Percentiles rank a stretch among this genome's conserved stretches.
Conservation (phyloP, 2,797 vertebrate species). For the Xiphorhynchus erythropygius region DNA sequence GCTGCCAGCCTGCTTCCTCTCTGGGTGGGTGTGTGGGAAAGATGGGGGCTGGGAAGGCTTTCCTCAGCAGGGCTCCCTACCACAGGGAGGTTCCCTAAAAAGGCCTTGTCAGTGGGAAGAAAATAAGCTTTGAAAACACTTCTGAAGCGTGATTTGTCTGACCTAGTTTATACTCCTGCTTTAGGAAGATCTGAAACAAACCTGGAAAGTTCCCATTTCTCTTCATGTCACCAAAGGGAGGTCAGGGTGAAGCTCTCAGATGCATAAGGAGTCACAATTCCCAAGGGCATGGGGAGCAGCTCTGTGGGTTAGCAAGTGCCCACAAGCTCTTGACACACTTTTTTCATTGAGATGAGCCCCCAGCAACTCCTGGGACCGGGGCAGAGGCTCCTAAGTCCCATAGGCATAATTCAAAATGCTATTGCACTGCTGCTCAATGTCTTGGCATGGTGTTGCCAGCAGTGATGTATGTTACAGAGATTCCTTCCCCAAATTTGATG, state of each 20-base stretch:
- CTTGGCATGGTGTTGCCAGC: background rate
- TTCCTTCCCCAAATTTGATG: background rate
- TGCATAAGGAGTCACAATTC: background rate
- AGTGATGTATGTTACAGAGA: background rate
- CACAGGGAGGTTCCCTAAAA: slow-evolving; percentile 32
- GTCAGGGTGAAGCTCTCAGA: background rate
- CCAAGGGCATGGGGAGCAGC: background rate
- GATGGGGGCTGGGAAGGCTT: slow-evolving; percentile 33
- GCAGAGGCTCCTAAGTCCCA: background rate
- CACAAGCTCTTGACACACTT: background rate
- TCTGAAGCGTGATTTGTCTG: slow-evolving; percentile 24
- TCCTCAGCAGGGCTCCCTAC: background rate
- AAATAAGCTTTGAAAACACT: slow-evolving; percentile 42
- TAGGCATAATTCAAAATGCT: background rate
- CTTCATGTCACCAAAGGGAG: background rate
- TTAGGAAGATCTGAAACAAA: slow-evolving; percentile 20
- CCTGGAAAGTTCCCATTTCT: background rate
- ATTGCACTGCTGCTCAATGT: background rate
- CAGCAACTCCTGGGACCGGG: background rate
- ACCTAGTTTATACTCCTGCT: slow-evolving; percentile 53
- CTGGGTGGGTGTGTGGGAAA: background rate
- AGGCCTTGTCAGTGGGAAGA: slow-evolving; percentile 21
- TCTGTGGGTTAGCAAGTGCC: background rate
- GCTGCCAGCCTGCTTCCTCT: background rate
- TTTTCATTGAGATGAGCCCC: rapidly evolving